These are phyloP conservation scores for Ligdia adustata DNA, from an alignment of 2,888 invertebrate species.

Conservation along the genomic window DNA sequence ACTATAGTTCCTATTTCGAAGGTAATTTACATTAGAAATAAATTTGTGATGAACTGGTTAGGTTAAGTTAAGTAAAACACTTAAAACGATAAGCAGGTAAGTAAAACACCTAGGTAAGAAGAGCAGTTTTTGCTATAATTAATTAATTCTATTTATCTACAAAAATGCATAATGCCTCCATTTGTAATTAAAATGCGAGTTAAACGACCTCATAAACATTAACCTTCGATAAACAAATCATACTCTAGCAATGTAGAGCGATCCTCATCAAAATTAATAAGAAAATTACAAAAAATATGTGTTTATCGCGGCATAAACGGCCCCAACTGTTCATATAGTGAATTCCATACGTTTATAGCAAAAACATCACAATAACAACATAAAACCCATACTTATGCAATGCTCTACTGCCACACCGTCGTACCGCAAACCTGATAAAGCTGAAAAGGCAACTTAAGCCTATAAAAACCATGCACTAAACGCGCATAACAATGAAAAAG, in stretches of 20 bases:
- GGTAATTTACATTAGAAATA: no score
- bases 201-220: conserved; percentile 18
- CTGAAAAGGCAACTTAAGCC: conserved; percentile 84
- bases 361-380: conserved; percentile 83
- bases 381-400: conserved; percentile 83
- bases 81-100: no score
- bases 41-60: no score
- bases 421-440: conserved; percentile 83
- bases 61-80: no score
- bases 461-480: conserved; percentile 85
- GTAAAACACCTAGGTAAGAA: neutral
- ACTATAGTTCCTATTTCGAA: no score
- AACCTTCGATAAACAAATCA: conserved; percentile 22
- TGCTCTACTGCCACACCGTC: conserved; percentile 82
- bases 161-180: conserved; percentile 2
- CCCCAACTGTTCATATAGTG: conserved; percentile 73
- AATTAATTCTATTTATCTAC: conserved; percentile 1
- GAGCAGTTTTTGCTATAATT: conserved; percentile 4
- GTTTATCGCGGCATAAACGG: conserved; percentile 67
- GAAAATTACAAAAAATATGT: conserved; percentile 48
- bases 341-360: conserved; percentile 79
- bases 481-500: conserved; percentile 71
- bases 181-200: conserved; percentile 19
- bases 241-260: conserved; percentile 35
- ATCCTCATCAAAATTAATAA: conserved; percentile 63